phyloP scores from a whole-genome alignment of 30 jellyfish, hydroid and myxozoan genomes.

The Cassiopea xamachana region DNA sequence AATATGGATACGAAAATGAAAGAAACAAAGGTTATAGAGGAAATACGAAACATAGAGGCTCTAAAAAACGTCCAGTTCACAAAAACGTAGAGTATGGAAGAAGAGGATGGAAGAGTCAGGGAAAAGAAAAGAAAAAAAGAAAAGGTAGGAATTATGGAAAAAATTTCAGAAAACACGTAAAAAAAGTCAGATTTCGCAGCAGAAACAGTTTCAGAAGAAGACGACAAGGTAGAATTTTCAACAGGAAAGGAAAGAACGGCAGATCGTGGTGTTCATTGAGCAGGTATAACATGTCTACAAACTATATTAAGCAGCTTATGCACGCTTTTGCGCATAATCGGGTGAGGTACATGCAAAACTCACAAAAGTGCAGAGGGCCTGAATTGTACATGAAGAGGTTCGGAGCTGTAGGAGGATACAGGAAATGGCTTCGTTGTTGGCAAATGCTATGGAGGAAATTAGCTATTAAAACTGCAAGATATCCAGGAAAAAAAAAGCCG shows the following conservation, averaged over 20 bases:
- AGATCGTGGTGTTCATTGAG: not conserved
- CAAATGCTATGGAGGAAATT: not conserved
- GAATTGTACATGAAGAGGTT: not conserved
- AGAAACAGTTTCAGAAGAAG: not conserved
- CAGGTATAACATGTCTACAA: not conserved
- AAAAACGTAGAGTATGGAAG: not conserved
- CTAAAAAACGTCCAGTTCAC: not conserved
- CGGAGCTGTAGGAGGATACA: not conserved
- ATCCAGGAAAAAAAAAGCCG: not conserved
- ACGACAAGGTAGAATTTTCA: not conserved
- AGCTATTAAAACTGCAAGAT: not conserved
- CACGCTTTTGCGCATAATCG: not conserved
- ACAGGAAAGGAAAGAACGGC: not conserved
- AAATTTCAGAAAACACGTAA: not conserved
- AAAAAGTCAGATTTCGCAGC: not conserved
- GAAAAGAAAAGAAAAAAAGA: not conserved
- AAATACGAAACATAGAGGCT: not conserved
- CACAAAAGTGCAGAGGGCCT: not conserved
- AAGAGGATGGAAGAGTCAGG: not conserved
- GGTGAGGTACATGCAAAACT: not conserved
- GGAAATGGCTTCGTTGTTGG: not conserved
- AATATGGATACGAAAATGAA: not conserved
- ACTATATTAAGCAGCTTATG: not conserved
- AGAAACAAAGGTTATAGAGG: not conserved
- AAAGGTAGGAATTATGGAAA: not conserved